Base-by-base conservation (phyloP, 2,797 vertebrate species). In the Danio aesculapii region DNA sequence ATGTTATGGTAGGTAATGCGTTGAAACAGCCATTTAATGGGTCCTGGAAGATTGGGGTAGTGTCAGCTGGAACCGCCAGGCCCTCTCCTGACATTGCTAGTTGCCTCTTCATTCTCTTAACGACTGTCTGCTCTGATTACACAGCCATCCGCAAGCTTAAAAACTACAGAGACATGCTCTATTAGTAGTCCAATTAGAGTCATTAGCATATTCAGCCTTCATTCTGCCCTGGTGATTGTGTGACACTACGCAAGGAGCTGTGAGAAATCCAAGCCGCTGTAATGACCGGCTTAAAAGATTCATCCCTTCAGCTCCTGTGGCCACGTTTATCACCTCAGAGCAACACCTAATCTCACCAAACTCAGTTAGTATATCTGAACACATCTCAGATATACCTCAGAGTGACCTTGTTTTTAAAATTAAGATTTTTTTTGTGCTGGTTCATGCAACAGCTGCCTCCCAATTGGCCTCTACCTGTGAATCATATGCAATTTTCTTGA, bases 1-100 rank as follows among this genome's bases (percentile, higher is more conserved):
- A 97, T 99, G 97, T 99, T 98, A 99, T 98, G 97, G 97, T 98
- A 98, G 97, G 97, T 98, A 98, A 99, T 98, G 97, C 96, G 95
- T 97, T 95, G 96, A 98, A 98, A 98, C 96, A 98, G 97, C 97
- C 96, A 97, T 99, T 98, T 99, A 99, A 99, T 99, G 98, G 97
- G 97, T 98, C 97, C 96, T 97, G 93, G 96, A 99, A 99, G 97
- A 99, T 99, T 99, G 97, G 96, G 96, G 96, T 98, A 98, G 98
- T 97, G 97, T 98, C 98, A 99, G 95, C 97, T 94, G 97, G 96
- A 98, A 99, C 97, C 96, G 96, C 96, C 93, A 95, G 96, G 96
- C 97, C 96, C 96, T 98, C 96, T 97, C 95, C 96, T 99, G 98
- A 99, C 98, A 99, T 96, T 97, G 96, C 97, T 97, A 96, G 96